phyloP scores from a whole-genome alignment of 1,140 invertebrate species.

The Coptotermes formosanus region DNA sequence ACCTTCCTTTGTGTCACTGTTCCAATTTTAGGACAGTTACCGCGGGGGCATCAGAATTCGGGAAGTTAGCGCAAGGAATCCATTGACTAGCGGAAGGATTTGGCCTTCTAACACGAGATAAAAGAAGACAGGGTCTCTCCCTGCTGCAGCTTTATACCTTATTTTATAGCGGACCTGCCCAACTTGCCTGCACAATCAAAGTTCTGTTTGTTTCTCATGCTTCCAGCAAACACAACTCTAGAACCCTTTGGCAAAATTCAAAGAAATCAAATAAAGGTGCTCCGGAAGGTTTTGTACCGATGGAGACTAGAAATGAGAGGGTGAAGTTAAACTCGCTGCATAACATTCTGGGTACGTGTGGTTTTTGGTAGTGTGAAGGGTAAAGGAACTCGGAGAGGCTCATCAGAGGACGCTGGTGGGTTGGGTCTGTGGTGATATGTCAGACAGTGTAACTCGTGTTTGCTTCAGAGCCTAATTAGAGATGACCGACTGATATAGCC shows the following conservation, averaged over 20 bases:
- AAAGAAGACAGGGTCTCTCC: not conserved
- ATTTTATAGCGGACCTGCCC: not conserved
- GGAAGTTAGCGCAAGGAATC: not conserved
- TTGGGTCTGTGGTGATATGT: too few relatives aligned
- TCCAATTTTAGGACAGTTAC: not conserved
- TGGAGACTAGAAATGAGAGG: too few relatives aligned
- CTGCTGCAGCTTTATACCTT: not conserved
- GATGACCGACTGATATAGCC: too few relatives aligned
- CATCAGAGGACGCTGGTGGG: too few relatives aligned
- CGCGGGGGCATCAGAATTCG: not conserved
- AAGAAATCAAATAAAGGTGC: not conserved
- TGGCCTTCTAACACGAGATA: not conserved
- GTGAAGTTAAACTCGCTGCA: too few relatives aligned
- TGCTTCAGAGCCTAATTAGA: too few relatives aligned
- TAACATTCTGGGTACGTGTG: too few relatives aligned
- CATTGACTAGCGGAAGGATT: not conserved
- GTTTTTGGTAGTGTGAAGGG: too few relatives aligned
- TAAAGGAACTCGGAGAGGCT: too few relatives aligned
- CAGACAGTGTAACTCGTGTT: too few relatives aligned
- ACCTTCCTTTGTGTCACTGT: not conserved
- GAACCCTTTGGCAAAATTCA: not conserved
- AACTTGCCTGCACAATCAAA: not conserved
- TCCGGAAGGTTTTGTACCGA: too few relatives aligned
- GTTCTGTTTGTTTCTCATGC: not conserved
- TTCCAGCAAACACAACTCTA: not conserved